These are phyloP conservation scores for Lepidotrigona ventralis DNA, from an alignment of 1,140 invertebrate species.

Conservation along the genomic window DNA sequence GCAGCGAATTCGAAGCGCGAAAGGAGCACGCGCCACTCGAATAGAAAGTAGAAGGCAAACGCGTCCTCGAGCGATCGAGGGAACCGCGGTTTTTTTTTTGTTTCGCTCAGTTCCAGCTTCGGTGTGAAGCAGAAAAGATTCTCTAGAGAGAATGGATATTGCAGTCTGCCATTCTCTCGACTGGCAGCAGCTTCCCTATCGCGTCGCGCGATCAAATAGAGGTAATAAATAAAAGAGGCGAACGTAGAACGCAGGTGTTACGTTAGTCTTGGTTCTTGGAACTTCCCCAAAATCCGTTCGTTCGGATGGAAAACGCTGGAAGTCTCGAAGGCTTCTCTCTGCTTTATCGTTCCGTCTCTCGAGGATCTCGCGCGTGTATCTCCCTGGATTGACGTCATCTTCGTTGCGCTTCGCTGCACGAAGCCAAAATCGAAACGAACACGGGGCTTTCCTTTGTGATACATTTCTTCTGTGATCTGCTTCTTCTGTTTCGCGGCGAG, in stretches of 20 bases:
- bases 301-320: not conserved
- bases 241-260: not conserved
- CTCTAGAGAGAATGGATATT: not conserved
- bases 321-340: not conserved
- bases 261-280: not conserved
- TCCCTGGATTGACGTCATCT: not conserved
- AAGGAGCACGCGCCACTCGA: not conserved
- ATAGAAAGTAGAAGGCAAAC: not conserved
- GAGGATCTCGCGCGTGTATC: not conserved
- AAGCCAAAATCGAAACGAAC: not conserved
- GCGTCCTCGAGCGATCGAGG: not conserved
- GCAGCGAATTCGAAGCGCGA: not conserved
- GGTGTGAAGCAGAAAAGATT: not conserved
- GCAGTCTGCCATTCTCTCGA: not conserved
- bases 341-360: not conserved
- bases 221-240: not conserved
- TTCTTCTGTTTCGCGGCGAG: not conserved
- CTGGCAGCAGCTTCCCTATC: not conserved
- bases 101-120: not conserved
- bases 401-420: not conserved
- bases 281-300: not conserved
- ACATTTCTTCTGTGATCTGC: constrained; percentile 9
- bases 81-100: not conserved
- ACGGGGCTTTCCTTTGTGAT: not conserved
- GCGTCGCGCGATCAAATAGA: too few species aligned